phyloP scores from a whole-genome alignment of 2,888 invertebrate species.

The Gryllus longicercus region DNA sequence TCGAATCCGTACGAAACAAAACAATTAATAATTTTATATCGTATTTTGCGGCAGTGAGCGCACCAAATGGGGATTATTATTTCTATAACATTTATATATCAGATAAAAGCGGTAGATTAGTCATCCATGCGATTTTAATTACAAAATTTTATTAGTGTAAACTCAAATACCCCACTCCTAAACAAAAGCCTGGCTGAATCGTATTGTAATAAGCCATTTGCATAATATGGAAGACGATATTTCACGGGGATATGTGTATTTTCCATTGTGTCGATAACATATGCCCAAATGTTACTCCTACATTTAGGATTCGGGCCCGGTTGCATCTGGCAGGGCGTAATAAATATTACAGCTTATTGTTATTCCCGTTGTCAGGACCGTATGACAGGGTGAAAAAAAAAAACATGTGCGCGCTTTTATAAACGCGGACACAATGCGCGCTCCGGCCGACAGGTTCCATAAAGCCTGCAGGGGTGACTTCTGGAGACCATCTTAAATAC shows the following conservation, averaged over 20 bases:
- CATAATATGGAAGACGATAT: background rate
- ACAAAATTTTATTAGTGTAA: background rate
- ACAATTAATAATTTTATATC: too few relatives aligned
- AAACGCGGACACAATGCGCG: constrained; percentile 1
- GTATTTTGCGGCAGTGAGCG: too few relatives aligned
- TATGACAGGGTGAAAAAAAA: background rate
- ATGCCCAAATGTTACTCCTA: background rate
- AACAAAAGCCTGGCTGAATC: too few relatives aligned
- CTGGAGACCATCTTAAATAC: background rate
- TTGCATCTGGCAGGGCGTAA: background rate
- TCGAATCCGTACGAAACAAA: too few relatives aligned
- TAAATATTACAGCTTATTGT: constrained; percentile 8
- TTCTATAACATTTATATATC: background rate
- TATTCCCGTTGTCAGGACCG: background rate
- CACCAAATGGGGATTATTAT: too few relatives aligned
- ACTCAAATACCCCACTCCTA: too few relatives aligned
- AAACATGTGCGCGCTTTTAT: background rate
- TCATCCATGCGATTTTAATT: background rate
- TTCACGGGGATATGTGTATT: constrained; percentile 1
- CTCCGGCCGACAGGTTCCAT: constrained; percentile 1
- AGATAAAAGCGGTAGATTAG: background rate
- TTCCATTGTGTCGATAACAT: constrained; percentile 17
- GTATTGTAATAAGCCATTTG: background rate
- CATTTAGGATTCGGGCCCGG: background rate
- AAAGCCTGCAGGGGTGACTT: background rate